Evolutionary conservation across 2,113 vertebrate species (phyloP).

Genomic region (Melozone crissalis): DNA sequence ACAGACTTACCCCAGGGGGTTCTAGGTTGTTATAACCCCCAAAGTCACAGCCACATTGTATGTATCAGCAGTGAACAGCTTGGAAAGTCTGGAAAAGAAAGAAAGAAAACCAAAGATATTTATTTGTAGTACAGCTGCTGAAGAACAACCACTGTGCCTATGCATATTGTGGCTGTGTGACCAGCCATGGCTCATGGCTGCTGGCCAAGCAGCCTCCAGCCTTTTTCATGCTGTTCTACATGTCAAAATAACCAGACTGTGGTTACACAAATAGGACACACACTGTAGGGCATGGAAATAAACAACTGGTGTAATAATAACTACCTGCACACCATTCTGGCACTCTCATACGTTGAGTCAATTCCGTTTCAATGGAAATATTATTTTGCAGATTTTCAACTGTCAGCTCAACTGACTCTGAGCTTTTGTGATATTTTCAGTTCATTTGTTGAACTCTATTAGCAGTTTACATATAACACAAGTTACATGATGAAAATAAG

Average conservation of each 20-base stretch:
- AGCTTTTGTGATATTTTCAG: not conserved
- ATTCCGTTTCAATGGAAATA: not conserved
- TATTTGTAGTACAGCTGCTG: not conserved
- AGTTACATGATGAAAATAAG: not conserved
- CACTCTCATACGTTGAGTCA: not conserved
- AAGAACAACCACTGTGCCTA: not conserved
- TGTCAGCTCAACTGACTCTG: not conserved
- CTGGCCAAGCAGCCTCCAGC: not conserved
- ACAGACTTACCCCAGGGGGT: not conserved
- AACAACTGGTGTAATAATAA: not conserved
- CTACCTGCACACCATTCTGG: not conserved
- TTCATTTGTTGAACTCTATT: not conserved
- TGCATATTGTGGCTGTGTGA: not conserved
- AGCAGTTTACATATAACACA: not conserved
- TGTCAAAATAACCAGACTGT: not conserved
- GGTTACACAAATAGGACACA: not conserved
- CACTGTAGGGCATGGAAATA: not conserved
- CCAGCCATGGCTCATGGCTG: not conserved
- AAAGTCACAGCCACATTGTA: not conserved
- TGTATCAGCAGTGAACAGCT: not conserved
- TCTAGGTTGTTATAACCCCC: not conserved
- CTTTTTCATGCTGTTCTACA: not conserved
- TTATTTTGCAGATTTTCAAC: not conserved
- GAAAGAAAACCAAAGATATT: not conserved
- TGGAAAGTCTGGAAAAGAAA: not conserved